Conservation (phyloP, 2,888 invertebrate genomes). For the Seira sanloemensis region DNA sequence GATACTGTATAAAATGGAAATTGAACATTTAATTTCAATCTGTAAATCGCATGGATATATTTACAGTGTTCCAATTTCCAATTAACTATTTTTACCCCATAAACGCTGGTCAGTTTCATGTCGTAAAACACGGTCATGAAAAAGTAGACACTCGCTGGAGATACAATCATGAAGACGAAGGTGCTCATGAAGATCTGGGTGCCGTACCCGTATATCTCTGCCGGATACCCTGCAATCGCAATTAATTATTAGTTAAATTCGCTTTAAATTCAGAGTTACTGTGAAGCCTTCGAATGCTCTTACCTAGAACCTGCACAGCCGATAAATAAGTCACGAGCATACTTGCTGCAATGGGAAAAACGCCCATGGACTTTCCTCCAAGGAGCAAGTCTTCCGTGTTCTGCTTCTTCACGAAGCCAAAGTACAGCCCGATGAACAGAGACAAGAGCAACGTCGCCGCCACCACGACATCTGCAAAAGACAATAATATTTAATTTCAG, state of each 20-base stretch:
- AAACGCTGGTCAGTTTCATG: conserved; percentile 72
- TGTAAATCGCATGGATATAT: background rate
- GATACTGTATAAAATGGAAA: conserved; percentile 62
- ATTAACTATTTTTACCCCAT: conserved; percentile 64
- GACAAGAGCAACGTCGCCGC: no score
- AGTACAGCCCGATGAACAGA: conserved; percentile 70
- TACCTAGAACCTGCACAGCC: conserved; percentile 72
- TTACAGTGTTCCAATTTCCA: no score
- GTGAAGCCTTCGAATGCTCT: background rate
- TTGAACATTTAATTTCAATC: background rate
- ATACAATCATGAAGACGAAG: conserved; percentile 53
- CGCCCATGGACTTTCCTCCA: conserved; percentile 71
- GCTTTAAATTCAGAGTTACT: background rate
- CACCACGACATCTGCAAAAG: no score
- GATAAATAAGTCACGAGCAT: conserved; percentile 72
- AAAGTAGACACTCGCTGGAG: conserved; percentile 68
- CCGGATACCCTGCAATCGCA: conserved; percentile 69
- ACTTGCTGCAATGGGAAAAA: conserved; percentile 69
- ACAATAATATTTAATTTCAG: no score
- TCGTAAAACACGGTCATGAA: conserved; percentile 71
- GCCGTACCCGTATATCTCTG: conserved; percentile 70
- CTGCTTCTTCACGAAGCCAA: conserved; percentile 67
- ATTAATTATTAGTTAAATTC: background rate
- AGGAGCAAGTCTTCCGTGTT: conserved; percentile 72
- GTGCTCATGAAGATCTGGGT: conserved; percentile 69